phyloP scores from a whole-genome alignment of 2,113 vertebrate genomes.

The Anser cygnoides region DNA sequence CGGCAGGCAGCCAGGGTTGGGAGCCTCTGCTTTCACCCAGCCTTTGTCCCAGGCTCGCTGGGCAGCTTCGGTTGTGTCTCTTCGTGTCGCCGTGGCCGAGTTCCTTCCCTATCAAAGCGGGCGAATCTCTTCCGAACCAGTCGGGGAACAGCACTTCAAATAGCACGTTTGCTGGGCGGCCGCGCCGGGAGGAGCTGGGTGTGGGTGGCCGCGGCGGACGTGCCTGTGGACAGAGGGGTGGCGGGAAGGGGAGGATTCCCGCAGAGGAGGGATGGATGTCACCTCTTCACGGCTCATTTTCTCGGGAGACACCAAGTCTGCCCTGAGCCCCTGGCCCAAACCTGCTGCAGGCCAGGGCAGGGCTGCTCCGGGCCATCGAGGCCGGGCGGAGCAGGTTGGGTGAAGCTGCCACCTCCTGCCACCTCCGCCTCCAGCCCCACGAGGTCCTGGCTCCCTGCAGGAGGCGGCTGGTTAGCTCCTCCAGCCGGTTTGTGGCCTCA shows the following conservation, averaged over 20 bases:
- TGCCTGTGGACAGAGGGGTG: neutral
- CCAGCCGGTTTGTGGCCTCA: neutral
- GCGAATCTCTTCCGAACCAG: neutral
- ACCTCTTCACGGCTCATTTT: neutral
- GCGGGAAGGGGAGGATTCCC: neutral
- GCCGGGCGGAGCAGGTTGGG: neutral
- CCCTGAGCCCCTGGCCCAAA: neutral
- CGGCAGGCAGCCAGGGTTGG: neutral
- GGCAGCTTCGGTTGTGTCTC: slow-evolving; percentile 9
- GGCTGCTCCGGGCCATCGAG: neutral
- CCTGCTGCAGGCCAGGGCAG: accelerated
- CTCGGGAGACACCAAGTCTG: neutral
- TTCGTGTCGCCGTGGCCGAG: neutral
- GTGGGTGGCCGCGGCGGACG: neutral
- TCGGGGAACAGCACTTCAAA: slow-evolving; percentile 1
- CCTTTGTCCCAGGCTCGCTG: neutral
- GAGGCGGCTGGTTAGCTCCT: neutral
- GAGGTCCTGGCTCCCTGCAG: neutral
- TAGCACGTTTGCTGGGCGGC: neutral
- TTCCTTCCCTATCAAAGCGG: neutral
- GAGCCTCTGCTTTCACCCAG: neutral
- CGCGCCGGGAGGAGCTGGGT: neutral
- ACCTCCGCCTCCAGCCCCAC: neutral
- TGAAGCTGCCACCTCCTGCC: neutral
- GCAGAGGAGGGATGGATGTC: neutral